phyloP scores from a whole-genome alignment of 2,888 invertebrate genomes.

The Protonemura montana region DNA sequence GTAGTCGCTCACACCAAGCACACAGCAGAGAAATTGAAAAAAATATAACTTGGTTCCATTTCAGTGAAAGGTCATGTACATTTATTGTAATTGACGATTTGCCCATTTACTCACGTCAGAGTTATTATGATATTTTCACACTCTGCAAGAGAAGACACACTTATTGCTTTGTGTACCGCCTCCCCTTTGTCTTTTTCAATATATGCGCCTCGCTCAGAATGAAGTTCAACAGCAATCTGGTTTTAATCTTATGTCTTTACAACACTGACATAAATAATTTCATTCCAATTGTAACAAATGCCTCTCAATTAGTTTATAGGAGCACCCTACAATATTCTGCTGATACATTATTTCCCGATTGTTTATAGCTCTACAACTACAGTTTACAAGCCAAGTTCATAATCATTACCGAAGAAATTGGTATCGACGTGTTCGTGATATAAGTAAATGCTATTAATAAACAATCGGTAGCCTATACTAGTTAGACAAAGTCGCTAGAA shows the following conservation, averaged over 20 bases:
- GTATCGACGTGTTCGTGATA: not conserved
- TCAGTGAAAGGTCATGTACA: not conserved
- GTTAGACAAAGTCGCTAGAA: too few species aligned
- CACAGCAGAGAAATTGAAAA: not conserved
- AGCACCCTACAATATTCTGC: not conserved
- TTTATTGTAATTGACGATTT: not conserved
- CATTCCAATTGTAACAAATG: not conserved
- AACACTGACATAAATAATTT: not conserved
- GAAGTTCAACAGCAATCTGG: not conserved
- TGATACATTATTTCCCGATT: not conserved
- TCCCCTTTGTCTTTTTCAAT: not conserved
- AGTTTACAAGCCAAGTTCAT: not conserved
- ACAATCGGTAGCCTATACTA: not conserved
- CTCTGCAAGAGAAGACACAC: not conserved
- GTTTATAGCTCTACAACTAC: not conserved
- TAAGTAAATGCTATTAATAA: not conserved
- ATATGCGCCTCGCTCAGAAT: not conserved
- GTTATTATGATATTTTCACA: not conserved
- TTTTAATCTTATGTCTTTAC: not conserved
- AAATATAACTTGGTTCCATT: not conserved
- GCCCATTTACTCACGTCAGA: not conserved
- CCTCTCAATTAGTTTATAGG: not conserved
- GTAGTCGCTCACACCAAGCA: too few species aligned
- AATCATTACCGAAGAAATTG: not conserved
- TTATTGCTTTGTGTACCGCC: not conserved